Evolutionary conservation across 2,113 vertebrate genomes (phyloP).

Genomic region (Gymnocephalus cernua): DNA sequence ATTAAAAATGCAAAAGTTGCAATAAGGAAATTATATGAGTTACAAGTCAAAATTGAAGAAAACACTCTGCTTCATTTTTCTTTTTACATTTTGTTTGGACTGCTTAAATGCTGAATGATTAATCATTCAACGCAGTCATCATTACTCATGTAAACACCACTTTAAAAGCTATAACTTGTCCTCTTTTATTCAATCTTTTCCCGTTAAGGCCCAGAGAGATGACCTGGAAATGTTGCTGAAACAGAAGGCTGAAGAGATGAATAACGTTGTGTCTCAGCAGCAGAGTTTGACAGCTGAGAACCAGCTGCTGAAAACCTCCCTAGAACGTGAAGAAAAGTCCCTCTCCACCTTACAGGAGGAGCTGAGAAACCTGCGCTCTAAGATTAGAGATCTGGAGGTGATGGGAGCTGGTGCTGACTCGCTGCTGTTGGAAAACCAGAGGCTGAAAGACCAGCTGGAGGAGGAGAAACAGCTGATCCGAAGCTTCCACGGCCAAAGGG

Average conservation of each 20-base stretch:
- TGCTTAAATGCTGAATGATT: neutral
- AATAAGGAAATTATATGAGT: neutral
- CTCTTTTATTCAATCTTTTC: slow-evolving; percentile 6
- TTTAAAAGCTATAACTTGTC: neutral
- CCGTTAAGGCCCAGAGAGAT: slow-evolving; percentile 84
- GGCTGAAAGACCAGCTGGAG: slow-evolving; percentile 89
- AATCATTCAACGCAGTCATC: neutral
- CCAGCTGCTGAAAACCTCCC: slow-evolving; percentile 85
- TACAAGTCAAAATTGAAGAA: neutral
- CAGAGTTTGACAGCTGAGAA: slow-evolving; percentile 87
- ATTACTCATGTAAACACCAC: neutral
- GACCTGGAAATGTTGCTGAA: slow-evolving; percentile 84
- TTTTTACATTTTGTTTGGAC: neutral
- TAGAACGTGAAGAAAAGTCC: slow-evolving; percentile 89
- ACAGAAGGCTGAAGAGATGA: slow-evolving; percentile 82
- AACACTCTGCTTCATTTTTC: neutral
- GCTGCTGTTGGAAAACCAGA: slow-evolving; percentile 88
- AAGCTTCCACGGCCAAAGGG: slow-evolving; percentile 87
- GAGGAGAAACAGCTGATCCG: slow-evolving; percentile 86
- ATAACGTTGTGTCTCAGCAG: slow-evolving; percentile 83
- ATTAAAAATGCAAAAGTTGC: no score
- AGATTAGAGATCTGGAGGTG: slow-evolving; percentile 88
- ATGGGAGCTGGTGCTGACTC: slow-evolving; percentile 83
- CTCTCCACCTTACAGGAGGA: slow-evolving; percentile 89
- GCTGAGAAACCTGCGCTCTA: slow-evolving; percentile 86